Evolutionary conservation across 1,140 invertebrate species (phyloP).

Genomic region (Drosophila triauraria): DNA sequence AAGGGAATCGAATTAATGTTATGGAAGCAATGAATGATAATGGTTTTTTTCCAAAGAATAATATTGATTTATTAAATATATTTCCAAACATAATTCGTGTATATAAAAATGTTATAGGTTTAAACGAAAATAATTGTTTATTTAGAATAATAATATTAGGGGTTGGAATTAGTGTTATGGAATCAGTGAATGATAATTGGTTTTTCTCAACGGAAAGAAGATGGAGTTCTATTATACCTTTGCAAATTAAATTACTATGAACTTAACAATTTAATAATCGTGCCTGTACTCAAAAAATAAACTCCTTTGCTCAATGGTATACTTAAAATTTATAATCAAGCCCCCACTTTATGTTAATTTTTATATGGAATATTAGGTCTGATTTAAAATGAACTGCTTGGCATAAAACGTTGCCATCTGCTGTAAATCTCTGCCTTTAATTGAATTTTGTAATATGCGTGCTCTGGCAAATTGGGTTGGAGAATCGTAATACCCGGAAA

Average conservation of each 20-base stretch:
- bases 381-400: conserved; percentile 21
- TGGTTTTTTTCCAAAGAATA: too few relatives aligned
- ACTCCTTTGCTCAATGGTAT: not conserved
- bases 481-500: conserved; percentile 64
- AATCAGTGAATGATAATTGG: too few relatives aligned
- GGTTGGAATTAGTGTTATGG: too few relatives aligned
- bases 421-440: conserved; percentile 35
- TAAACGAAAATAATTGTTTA: not conserved
- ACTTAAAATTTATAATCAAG: conserved; percentile 4
- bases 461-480: conserved; percentile 61
- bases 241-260: not conserved
- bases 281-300: too few relatives aligned
- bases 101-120: too few relatives aligned
- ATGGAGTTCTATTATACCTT: not conserved
- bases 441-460: conserved; percentile 59
- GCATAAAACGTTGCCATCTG: conserved; percentile 15
- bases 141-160: too few relatives aligned
- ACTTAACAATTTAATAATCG: not conserved
- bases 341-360: conserved; percentile 6
- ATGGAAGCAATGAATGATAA: too few relatives aligned
- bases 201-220: too few relatives aligned
- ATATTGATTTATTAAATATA: too few relatives aligned
- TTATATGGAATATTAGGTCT: conserved; percentile 2
- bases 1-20: too few relatives aligned
- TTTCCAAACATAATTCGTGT: too few relatives aligned